Evolutionary conservation across 2,888 invertebrate genomes (phyloP), one percentile per base, ranked within the genome.

Genomic region (Drosophila setosimentum): DNA sequence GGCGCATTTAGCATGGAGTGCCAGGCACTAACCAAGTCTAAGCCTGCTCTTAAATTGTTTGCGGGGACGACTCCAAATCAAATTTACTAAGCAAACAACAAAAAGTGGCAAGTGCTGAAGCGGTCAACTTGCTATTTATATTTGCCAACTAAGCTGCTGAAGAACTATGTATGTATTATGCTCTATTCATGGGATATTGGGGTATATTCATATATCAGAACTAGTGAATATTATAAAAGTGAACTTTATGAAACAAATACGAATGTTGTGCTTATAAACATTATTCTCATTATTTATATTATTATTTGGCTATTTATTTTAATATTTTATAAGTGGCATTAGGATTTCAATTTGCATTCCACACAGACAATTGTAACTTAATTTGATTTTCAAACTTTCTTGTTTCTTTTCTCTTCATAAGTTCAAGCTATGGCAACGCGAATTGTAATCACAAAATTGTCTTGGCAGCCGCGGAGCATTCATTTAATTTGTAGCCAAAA

Each of bases 1-100:
- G 65, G 53, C 79, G 74, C 78, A 73, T 82, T 81, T 83, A 73
- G 76, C 83, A 77, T 80, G 72, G 76, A 87, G 77, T 83, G 72
- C 78, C 42, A 61, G 64, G 61, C 37, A 35, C 35, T 61, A 49
- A 59, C 53, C 59, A 54, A 66, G 53, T 58, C 27, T 59, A 65
- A 62, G 72, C 53, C 48, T 32, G 33, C 33, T 32, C 42, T 54
- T 45, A 32, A 60, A 59, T 49, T 68, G 48, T 74, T 74, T 61
- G 60, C 48, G 24, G 40, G 60, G 59, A 21, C 45, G 61, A 35
- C 68, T 62, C 58, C 72, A 70, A 85, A 85, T 85, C 83, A 72
- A 85, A 84, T 77, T 87, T 75, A 67, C 68, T 57, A 33, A 68
- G 35, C 66, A 78, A 77, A 69, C 68, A 62, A 55, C 45, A 76